These are phyloP conservation scores for Delia radicum DNA, from an alignment of 1,140 invertebrate genomes.

Conservation along the genomic window DNA sequence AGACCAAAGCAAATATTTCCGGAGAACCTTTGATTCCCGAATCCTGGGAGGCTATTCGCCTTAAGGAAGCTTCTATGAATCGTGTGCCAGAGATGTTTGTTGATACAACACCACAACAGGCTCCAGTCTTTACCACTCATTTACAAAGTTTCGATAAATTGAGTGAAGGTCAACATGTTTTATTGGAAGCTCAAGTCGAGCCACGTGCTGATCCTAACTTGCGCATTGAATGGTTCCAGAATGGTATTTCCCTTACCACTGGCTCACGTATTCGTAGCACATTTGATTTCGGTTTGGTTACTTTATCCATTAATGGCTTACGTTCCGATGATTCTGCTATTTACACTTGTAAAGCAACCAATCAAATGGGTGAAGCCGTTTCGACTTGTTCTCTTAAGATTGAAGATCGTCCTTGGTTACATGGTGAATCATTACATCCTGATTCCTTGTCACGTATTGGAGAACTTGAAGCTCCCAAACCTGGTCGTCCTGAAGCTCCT, in stretches of 20 bases:
- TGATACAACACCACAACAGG: conserved; percentile 78
- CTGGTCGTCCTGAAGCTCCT: conserved; percentile 62
- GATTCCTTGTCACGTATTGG: conserved; percentile 86
- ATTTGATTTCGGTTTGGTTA: conserved; percentile 93
- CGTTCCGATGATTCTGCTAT: conserved; percentile 89
- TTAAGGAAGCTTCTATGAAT: conserved; percentile 87
- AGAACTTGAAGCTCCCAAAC: conserved; percentile 78
- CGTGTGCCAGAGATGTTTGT: conserved; percentile 82
- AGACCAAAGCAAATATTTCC: conserved; percentile 75
- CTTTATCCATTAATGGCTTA: conserved; percentile 82
- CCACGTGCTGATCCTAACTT: conserved; percentile 95
- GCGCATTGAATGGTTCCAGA: conserved; percentile 89
- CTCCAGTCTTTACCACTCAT: conserved; percentile 89
- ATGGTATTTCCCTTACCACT: conserved; percentile 81
- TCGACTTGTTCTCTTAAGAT: conserved; percentile 90
- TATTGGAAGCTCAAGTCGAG: conserved; percentile 92
- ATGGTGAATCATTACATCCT: conserved; percentile 87
- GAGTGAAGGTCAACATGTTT: conserved; percentile 85
- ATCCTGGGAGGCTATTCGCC: conserved; percentile 85
- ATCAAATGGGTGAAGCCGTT: conserved; percentile 86
- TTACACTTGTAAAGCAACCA: conserved; percentile 91
- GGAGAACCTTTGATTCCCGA: conserved; percentile 81
- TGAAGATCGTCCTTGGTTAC: conserved; percentile 81
- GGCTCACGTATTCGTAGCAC: conserved; percentile 83
- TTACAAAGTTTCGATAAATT: conserved; percentile 83